phyloP scores from a whole-genome alignment of 2,888 invertebrate genomes.

The Campopleginae sp. region DNA sequence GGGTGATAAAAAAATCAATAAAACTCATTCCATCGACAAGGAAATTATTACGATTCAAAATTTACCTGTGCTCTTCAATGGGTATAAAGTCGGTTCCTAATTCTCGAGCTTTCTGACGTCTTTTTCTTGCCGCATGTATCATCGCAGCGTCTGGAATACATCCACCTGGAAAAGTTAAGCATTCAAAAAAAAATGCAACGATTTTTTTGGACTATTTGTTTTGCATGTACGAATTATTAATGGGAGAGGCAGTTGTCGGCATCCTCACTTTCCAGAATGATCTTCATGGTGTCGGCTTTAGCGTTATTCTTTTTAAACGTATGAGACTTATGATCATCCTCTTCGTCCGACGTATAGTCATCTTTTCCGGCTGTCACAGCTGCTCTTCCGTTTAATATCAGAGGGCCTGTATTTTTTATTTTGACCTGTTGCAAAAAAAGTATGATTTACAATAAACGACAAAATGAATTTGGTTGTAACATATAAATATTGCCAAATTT shows the following conservation, averaged over 20 bases:
- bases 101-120: conserved; percentile 96
- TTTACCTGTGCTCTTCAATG: conserved; percentile 83
- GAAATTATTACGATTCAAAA: background rate
- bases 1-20: background rate
- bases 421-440: conserved; percentile 84
- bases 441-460: conserved; percentile 27
- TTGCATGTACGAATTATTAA: background rate
- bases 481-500: conserved; percentile 52
- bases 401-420: conserved; percentile 86
- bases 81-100: conserved; percentile 88
- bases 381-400: conserved; percentile 92
- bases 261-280: conserved; percentile 89
- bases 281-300: conserved; percentile 89
- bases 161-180: conserved; percentile 85
- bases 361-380: conserved; percentile 92
- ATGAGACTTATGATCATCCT: conserved; percentile 84
- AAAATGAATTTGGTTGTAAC: conserved; percentile 40
- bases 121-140: conserved; percentile 98
- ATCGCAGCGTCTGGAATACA: conserved; percentile 98
- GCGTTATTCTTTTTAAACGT: conserved; percentile 84
- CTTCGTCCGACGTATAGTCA: conserved; percentile 88
- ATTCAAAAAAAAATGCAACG: background rate
- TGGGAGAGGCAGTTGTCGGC: background rate
- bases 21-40: background rate
- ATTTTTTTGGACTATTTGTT: background rate